Base-by-base conservation (phyloP, 2,888 invertebrate species). In the Choreutis nemorana region DNA sequence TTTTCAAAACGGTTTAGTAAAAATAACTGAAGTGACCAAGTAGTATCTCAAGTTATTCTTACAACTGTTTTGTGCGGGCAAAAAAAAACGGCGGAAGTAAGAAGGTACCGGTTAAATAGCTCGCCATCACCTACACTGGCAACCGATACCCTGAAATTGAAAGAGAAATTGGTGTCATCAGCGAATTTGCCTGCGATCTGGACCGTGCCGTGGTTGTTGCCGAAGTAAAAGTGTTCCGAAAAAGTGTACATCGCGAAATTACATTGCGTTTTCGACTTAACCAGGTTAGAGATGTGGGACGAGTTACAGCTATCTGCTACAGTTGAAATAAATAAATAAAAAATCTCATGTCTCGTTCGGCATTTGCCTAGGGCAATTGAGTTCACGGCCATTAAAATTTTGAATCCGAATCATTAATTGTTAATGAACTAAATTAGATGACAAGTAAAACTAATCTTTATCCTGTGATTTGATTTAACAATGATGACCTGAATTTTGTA, bases 191-290 rank as follows among this genome's bases (percentile, higher is more conserved):
- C 49, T 43, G 42, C 29, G 23, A 44, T 47, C 42, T 56, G 61
- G 54, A 56, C 52, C 54, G 58, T 55, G 50, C 52, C 10, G 7
- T 12, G 11, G 57, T 55, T 52, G 54, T 53, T 61, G 66, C 52
- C 66, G 47, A 71, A 78, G 77, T 78, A 78, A 78, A 77, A 77
- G 77, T 77, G 77, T 73, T 77, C 72, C 73, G 60, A 75, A 75
- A 28, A 71, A 72, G 58, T 68, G 62, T 61, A 60, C 63, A 59
- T 73, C 70, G 77, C 78, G 61, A 78, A 78, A 75, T 75, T 73
- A 71, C 73, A 72, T 73, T 68, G 77, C 77, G 71, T 75, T 77
- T 77, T 77, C 70, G 72, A 71, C 56, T 60, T 55, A 73, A 72
- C 75, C 61, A 59, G 78, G 77, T 61, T 65, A 59, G 41, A 36